Base-by-base conservation (phyloP, 92 coral and sea anemone species). In the Palythoa grandis region DNA sequence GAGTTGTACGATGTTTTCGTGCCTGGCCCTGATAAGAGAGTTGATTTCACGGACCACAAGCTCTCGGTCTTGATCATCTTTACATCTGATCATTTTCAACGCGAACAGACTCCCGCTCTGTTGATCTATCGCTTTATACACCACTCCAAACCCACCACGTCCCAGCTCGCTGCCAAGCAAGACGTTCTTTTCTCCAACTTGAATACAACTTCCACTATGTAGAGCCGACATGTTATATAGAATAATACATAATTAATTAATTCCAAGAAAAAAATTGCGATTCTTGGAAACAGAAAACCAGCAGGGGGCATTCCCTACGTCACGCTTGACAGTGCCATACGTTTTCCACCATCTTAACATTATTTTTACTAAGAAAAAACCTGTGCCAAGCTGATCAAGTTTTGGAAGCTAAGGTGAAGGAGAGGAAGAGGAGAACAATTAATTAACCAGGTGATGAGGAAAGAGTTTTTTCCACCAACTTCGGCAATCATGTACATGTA, bases 121-220 rank as follows among this genome's bases (percentile, higher is more conserved):
- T 2, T 57, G 65, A 50, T 74, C 91, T 10, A 72, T 35, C 5
- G 87, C 91, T 77, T 66, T 88, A 66, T 20, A 83, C n/a, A 88
- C 91, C 56, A 70, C 54, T 57, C 91, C 91, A 56, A 88, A 88
- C 11, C 82, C 91, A 60, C 91, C 91, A 56, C 74, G 65, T 14
- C 91, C 91, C 6, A 88, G 69, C 70, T 82, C 74, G 10, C 6
- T 29, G 3, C 40, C 23, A 1, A 80, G 74, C 43, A 43, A 4
- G 20, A 80, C 61, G 50, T 4, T 67, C 40, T 80, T 80, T 11
- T 47, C 20, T 2, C 85, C 75, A 20, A 80, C 61, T 20, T 22
- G 9, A 25, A 80, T 24, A 80, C 5, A 50, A 11, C 43, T 66
- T 52, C 74, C 85, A 11, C 63, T 65, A 25, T 12, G 12, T 25